phyloP scores from a whole-genome alignment of 2,113 vertebrate species.

The Elephantulus edwardii region DNA sequence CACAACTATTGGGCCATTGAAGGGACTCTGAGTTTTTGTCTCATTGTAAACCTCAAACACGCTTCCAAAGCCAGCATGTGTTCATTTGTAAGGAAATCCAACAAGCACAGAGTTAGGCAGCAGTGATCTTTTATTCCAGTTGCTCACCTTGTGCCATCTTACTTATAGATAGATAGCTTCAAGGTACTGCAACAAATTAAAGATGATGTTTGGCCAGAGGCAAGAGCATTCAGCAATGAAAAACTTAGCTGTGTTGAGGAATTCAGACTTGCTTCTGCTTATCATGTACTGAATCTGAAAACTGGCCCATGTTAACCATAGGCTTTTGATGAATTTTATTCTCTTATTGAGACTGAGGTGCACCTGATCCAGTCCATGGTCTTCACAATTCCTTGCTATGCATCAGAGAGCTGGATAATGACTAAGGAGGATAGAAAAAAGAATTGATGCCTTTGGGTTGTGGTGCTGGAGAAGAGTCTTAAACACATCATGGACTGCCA shows the following conservation, averaged over 20 bases:
- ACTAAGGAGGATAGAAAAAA: too few species aligned
- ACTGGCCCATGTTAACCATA: neutral
- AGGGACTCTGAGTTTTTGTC: neutral
- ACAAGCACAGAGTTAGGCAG: neutral
- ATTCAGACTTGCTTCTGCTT: neutral
- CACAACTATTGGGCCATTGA: neutral
- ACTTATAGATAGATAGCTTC: neutral
- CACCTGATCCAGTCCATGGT: too few species aligned
- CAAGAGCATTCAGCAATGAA: neutral
- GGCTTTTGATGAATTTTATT: neutral
- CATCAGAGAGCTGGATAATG: too few species aligned
- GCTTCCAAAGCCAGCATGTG: neutral
- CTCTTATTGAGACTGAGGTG: too few species aligned
- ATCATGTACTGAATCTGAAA: neutral
- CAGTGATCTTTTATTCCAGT: neutral
- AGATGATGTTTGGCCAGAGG: neutral
- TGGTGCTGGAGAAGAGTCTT: too few species aligned
- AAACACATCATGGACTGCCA: too few species aligned
- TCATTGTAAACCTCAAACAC: neutral
- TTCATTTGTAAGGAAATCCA: slow-evolving; percentile 17
- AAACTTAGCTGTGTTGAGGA: neutral
- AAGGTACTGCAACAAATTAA: neutral
- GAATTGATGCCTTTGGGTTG: too few species aligned
- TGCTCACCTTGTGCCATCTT: neutral
- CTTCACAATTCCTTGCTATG: too few species aligned